Percentiles rank a stretch among this genome's conserved stretches.
Conservation (phyloP, 2,113 vertebrate species). For the Paradoxurus hermaphroditus region DNA sequence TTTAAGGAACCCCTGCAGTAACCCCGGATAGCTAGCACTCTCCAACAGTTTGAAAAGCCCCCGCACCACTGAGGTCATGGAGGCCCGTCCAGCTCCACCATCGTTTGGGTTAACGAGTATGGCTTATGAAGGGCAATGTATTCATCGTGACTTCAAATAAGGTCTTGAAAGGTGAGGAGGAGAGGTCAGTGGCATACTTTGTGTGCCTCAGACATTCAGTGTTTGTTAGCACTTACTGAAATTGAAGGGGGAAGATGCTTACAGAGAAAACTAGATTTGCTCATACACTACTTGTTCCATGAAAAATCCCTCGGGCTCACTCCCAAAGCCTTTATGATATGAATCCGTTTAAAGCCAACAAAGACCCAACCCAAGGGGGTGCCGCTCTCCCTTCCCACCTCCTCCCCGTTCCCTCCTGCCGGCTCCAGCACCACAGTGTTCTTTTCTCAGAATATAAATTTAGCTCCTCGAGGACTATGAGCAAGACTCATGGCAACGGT, state of each 20-base stretch:
- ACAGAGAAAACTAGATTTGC: not conserved
- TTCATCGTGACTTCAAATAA: not conserved
- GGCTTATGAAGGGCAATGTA: not conserved
- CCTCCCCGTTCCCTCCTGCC: not conserved
- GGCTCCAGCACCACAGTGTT: not conserved
- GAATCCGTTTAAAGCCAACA: not conserved
- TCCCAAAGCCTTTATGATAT: not conserved
- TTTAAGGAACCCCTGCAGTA: not conserved
- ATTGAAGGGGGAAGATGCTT: not conserved
- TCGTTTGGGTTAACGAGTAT: not conserved
- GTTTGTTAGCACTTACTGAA: not conserved
- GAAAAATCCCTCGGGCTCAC: not conserved
- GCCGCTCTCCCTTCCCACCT: not conserved
- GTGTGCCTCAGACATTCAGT: not conserved
- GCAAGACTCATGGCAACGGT: not conserved
- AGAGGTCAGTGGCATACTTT: not conserved
- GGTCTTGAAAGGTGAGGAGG: not conserved
- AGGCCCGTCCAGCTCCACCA: not conserved
- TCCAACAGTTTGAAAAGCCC: not conserved
- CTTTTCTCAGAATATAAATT: constrained; percentile 45
- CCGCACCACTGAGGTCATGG: not conserved
- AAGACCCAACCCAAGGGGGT: not conserved
- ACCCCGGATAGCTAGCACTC: not conserved
- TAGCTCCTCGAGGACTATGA: constrained; percentile 6
- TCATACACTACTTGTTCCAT: not conserved